These are phyloP conservation scores for Pycnonotus jocosus DNA, from an alignment of 2,113 vertebrate genomes.

Conservation along the genomic window DNA sequence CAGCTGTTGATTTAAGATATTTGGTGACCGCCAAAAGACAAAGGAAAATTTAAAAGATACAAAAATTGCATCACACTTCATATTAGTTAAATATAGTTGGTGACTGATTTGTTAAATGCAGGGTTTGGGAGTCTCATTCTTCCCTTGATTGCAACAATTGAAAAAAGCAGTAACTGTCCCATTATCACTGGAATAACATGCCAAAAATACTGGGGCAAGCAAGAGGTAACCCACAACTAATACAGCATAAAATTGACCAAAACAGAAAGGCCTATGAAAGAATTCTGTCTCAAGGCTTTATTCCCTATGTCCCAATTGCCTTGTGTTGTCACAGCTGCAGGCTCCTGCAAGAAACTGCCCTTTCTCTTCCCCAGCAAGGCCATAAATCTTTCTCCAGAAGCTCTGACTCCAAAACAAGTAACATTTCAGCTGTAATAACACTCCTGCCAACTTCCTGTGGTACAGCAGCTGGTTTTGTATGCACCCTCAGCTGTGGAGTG, in stretches of 20 bases:
- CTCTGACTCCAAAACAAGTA: background rate
- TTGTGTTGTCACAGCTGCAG: background rate
- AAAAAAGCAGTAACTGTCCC: background rate
- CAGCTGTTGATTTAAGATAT: slow-evolving; percentile 72
- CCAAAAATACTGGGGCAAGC: background rate
- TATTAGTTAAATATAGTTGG: background rate
- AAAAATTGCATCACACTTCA: background rate
- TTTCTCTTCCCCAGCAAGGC: background rate
- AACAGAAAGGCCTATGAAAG: background rate
- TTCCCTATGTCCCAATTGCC: background rate
- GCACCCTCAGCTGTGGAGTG: background rate
- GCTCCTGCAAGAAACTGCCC: background rate
- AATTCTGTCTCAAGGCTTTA: background rate
- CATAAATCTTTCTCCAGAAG: background rate
- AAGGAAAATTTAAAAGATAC: background rate
- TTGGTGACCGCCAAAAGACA: background rate
- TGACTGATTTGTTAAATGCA: background rate
- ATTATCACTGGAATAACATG: background rate
- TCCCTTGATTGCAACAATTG: background rate
- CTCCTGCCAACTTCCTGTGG: background rate
- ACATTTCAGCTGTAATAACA: background rate
- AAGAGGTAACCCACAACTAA: background rate
- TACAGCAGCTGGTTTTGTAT: background rate
- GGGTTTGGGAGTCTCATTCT: background rate
- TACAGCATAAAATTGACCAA: background rate